Conservation (phyloP, 2,888 invertebrate species). For the Coenonympha glycerion region DNA sequence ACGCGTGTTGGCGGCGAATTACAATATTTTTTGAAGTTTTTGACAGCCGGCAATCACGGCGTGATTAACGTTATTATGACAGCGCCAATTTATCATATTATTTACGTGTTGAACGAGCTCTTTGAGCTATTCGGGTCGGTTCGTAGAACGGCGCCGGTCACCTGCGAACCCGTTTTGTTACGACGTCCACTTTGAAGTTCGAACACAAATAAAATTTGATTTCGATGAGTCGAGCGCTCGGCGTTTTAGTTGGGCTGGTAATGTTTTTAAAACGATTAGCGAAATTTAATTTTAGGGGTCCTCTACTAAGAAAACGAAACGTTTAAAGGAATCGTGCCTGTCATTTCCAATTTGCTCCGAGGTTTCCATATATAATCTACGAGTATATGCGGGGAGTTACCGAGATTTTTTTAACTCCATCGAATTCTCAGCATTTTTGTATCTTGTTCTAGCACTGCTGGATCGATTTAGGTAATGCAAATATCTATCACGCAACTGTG, state of each 20-base stretch:
- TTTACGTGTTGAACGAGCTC: slow-evolving; percentile 20
- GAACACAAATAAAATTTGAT: slow-evolving; percentile 10
- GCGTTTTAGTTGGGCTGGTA: slow-evolving; percentile 6
- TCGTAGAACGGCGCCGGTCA: slow-evolving; percentile 19
- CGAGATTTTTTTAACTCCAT: no score
- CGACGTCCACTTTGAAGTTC: slow-evolving; percentile 20
- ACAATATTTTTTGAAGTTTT: slow-evolving; percentile 11
- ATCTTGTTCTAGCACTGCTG: no score
- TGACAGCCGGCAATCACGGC: slow-evolving; percentile 8
- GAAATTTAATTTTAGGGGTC: no score
- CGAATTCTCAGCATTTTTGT: no score
- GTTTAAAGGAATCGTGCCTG: no score
- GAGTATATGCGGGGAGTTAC: no score
- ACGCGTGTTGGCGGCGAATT: slow-evolving; percentile 2
- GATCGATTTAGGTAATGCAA: no score
- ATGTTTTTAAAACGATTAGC: slow-evolving; percentile 10
- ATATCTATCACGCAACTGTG: no score
- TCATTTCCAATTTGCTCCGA: no score
- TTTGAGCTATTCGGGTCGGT: slow-evolving; percentile 19
- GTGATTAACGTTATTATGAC: slow-evolving; percentile 22
- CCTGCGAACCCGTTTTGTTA: slow-evolving; percentile 16
- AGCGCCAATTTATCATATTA: slow-evolving; percentile 22
- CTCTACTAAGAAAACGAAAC: no score
- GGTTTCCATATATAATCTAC: no score
- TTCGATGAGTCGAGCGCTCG: not conserved